Base-by-base conservation (phyloP, 2,888 invertebrate genomes). In the Diloba caeruleocephala region DNA sequence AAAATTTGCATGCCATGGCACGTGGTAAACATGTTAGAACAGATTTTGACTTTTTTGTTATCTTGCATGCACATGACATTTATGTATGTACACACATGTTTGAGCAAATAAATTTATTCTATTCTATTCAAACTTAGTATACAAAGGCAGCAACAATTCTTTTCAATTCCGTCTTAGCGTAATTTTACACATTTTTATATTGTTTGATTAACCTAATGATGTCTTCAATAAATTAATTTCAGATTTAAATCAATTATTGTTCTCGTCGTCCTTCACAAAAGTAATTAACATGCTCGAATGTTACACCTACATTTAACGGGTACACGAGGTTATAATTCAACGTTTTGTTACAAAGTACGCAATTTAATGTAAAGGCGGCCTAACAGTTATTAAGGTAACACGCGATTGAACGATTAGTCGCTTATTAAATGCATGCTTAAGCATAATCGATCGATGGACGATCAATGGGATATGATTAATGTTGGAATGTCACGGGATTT, bases 351-450 rank as follows among this genome's bases (percentile, higher is more conserved):
- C 54, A 53, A 31, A 43, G 37, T 45, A 63, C 49, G 48, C 66
- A 68, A 63, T 76, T 78, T 74, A 73, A 76, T 74, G 73, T 79
- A 75, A 80, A 82, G 74, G 73, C 72, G 74, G 78, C 71, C 68
- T 63, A 69, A 74, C 65, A 75, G 76, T 76, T 75, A 76, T 78
- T 74, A 76, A 71, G 74, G 62, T 53, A 67, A 65, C 88, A 89
- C 88, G 89, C 89, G 71, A 89, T 77, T 51, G 61, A 67, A 76
- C 87, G 81, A 88, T 89, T 89, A 86, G 83, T 79, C 71, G 73
- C 77, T 84, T 84, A 85, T 87, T 84, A 86, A 87, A 86, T 79
- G 80, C 81, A 81, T 85, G 83, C 83, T 84, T 85, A 82, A 88
- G 79, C 75, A 73, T 76, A 84, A 83, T 85, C 86, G 84, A 88